A percentile compares a stretch with the other conserved stretches of the same genome.
Conservation (phyloP, 2,113 vertebrate genomes). For the Hipposideros armiger region DNA sequence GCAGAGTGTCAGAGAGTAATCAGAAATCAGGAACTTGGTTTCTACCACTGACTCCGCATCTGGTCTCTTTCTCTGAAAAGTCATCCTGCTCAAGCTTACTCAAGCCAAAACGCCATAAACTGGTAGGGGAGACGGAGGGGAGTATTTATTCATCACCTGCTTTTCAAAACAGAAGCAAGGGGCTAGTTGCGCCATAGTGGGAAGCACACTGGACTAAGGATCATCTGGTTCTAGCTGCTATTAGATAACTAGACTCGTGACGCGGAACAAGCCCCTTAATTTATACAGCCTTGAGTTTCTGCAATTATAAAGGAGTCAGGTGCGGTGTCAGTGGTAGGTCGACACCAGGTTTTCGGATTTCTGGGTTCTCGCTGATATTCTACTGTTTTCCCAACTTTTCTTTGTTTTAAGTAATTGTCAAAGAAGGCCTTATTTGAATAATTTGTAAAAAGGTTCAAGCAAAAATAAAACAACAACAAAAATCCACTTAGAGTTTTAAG, state of each 20-base stretch:
- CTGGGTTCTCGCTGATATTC: neutral
- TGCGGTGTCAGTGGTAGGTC: neutral
- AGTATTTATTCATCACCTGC: neutral
- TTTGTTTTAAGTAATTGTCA: neutral
- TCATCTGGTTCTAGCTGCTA: neutral
- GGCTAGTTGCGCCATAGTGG: neutral
- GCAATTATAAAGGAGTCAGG: neutral
- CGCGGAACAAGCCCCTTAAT: neutral
- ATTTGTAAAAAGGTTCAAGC: neutral
- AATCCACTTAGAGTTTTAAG: neutral
- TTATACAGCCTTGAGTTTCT: neutral
- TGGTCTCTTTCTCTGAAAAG: neutral
- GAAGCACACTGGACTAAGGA: neutral
- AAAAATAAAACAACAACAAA: neutral
- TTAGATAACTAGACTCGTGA: neutral
- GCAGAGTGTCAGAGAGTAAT: neutral
- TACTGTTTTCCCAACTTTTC: neutral
- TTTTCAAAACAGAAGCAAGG: slow-evolving; percentile 35
- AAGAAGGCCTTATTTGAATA: neutral
- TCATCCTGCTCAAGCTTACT: neutral
- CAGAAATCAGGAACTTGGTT: neutral
- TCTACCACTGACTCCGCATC: neutral
- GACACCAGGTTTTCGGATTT: neutral
- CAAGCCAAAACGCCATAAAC: neutral
- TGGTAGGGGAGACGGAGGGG: neutral